Evolutionary conservation across 2,888 invertebrate species (phyloP), one percentile per base, ranked within the genome.

Genomic region (Lamellibrachia satsuma): DNA sequence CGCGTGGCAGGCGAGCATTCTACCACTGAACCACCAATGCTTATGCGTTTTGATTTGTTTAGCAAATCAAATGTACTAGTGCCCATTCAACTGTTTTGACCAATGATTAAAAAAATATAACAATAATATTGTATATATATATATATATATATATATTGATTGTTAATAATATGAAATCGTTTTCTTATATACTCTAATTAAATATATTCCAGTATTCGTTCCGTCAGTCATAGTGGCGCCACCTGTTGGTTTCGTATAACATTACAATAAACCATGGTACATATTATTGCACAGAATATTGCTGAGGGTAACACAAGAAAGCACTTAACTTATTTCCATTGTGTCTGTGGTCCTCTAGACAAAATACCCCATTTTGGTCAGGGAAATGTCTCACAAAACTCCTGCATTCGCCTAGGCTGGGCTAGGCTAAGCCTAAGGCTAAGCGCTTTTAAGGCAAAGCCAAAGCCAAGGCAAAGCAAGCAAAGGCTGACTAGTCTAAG

Each of bases 1-100:
- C 75, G 75, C 75, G 75, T 75, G 75, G 75, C 75, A 75, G 75
- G 75, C 75, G 75, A 75, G 75, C 75, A 75, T 75, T 75, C 75
- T 75, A 75, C 75, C 75, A 75, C 75, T 75, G 75, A 75, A 75
- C 75, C 75, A 75, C 75, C 75, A 75, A 75, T 75, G 75, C 75
- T 22, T 4, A 3, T 75, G 75, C 6, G 6, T 75, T 22, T 15
- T 0, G 2, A 0, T 1, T 11, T 22, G 75, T 6, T 11, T 15
- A 22, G 15, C n/a, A 22, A 3, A 75, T 11, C n/a, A 75, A 75
- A 75, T 75, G 75, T 22, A 75, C 75, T 75, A 75, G 75, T 3
- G 6, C 22, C 75, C 75, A 75, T 22, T 22, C 15, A 75, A 4
- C 75, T 75, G 22, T 22, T 75, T 75, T 1, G n/a, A 4, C n/a